Evolutionary conservation across 2,113 vertebrate species (phyloP).

Genomic region (Corvus hawaiiensis): DNA sequence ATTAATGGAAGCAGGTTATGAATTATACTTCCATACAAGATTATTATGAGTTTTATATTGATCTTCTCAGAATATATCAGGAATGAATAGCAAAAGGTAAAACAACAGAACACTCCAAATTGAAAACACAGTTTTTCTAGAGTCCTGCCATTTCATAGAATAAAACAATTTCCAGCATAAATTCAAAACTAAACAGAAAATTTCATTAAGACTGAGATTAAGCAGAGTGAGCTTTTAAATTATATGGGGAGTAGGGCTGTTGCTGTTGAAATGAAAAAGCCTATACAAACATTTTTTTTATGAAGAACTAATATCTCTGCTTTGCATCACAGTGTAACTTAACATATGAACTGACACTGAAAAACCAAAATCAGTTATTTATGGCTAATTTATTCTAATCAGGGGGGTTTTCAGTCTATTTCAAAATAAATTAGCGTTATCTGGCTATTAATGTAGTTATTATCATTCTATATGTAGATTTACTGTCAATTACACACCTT

Average conservation of each 20-base stretch:
- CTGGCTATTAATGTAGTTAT: background rate
- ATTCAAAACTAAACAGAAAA: background rate
- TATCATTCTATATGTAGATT: background rate
- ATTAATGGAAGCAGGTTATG: background rate
- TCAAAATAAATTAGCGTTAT: background rate
- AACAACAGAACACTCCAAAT: background rate
- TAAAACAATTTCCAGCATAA: background rate
- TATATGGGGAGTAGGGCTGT: background rate
- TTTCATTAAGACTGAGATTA: background rate
- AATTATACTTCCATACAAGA: background rate
- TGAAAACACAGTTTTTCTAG: background rate
- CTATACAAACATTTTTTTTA: background rate
- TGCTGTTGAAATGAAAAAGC: background rate
- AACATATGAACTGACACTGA: background rate
- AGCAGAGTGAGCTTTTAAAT: background rate
- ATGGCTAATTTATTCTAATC: background rate
- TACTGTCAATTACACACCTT: background rate
- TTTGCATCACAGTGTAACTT: background rate
- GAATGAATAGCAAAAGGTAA: background rate
- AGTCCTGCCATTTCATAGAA: background rate
- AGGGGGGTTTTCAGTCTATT: background rate
- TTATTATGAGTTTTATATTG: background rate
- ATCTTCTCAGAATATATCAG: background rate
- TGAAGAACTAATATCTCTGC: background rate
- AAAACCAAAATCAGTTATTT: background rate